Conservation (phyloP, 2,113 vertebrate genomes). For the Henicopernis longicauda region DNA sequence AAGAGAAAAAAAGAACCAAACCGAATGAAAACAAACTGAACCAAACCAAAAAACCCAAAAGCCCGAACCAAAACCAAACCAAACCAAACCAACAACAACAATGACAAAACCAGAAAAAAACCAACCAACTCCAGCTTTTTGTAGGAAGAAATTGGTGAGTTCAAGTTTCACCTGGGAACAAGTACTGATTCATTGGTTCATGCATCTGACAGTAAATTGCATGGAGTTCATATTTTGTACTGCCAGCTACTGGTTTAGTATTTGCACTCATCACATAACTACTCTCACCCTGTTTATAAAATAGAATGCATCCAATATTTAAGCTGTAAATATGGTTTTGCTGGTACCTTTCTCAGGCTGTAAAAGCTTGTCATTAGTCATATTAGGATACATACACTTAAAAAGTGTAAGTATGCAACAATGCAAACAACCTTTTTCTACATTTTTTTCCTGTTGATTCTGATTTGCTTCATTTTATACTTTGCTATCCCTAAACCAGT, state of each 20-base stretch:
- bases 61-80: accelerated
- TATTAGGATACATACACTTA: no score
- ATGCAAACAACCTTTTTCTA: neutral
- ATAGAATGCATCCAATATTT: neutral
- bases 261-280: neutral
- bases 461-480: neutral
- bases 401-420: neutral
- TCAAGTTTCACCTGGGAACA: neutral
- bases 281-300: neutral
- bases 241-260: neutral
- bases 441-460: neutral
- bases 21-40: neutral
- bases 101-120: neutral
- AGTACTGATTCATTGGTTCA: neutral
- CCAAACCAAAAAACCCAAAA: neutral
- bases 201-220: neutral
- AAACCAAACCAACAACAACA: neutral
- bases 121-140: neutral
- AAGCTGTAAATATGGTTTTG: neutral
- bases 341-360: neutral
- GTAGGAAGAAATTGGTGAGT: neutral
- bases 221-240: neutral
- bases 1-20: neutral
- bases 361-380: neutral
- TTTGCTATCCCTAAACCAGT: neutral